Evolutionary conservation across 2,113 vertebrate species (phyloP), one percentile per base, ranked within the genome.

Genomic region (Leptobrachium leishanense): DNA sequence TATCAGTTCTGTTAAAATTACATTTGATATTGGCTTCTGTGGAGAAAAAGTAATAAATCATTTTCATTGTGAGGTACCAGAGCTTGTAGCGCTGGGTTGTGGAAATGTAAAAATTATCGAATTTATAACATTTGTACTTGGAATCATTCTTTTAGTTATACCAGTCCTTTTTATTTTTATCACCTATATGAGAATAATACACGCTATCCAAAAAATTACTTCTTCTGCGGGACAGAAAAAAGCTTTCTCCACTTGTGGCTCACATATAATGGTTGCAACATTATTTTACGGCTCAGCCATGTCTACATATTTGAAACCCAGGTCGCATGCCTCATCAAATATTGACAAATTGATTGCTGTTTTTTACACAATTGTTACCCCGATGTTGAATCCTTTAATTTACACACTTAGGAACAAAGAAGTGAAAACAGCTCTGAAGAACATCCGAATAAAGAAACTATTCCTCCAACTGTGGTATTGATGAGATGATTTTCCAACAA

Each of bases 291-390:
- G 77, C 10, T 80, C 84, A 2, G 76, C 66, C 11, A 9, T 83
- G 76, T 31, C 20, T 31, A 31, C 85, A 77, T 89, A 87, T 64
- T 74, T 86, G n/a, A 85, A 72, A 3, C 86, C 88, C 62, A 70
- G 65, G 43, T 68, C 76, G 40, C 72, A 65, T 54, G 68, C 65
- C 44, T 79, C 76, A 2, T 54, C 54, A 11, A 12, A 79, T 55
- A 42, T 65, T 44, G 64, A 79, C 39, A 79, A 79, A 20, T 53
- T 20, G 53, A 31, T 79, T 7, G 72, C 76, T 31, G 69, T 72
- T 1, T 6, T 79, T 44, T 79, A 79, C 10, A 53, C 76, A 13
- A n/a, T 72, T 2, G 10, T 79, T n/a, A 79, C 72, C 13, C 76
- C 76, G 6, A 64, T 79, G 68, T 3, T 79, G 31, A 79, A 79